These are phyloP conservation scores for Parnassius smintheus DNA, from an alignment of 2,888 invertebrate species.

Conservation along the genomic window DNA sequence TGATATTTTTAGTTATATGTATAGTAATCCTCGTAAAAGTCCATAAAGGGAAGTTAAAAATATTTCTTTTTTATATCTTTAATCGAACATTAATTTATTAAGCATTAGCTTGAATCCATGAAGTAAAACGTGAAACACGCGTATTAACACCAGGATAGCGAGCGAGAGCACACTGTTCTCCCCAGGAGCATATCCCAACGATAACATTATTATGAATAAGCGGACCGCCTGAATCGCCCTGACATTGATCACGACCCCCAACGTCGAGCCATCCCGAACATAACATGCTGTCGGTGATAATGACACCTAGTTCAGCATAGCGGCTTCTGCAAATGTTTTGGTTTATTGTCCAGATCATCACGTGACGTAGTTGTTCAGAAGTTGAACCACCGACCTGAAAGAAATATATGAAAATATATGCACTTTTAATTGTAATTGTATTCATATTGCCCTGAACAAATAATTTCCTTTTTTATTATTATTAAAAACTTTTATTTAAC, in stretches of 20 bases:
- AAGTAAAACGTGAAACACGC: conserved; percentile 40
- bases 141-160: conserved; percentile 44
- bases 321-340: conserved; percentile 40
- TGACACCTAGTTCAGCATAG: conserved; percentile 31
- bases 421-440: too few species aligned
- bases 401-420: conserved; percentile 22
- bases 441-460: too few species aligned
- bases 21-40: too few species aligned
- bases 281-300: conserved; percentile 45
- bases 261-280: conserved; percentile 48
- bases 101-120: conserved; percentile 39
- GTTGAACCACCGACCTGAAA: conserved; percentile 36
- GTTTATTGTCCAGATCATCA: conserved; percentile 45
- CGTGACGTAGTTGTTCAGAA: conserved; percentile 45
- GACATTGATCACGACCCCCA: conserved; percentile 48
- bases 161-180: conserved; percentile 37
- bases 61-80: neutral
- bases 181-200: conserved; percentile 47
- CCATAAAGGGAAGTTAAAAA: too few species aligned
- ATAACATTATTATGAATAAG: conserved; percentile 42
- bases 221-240: conserved; percentile 48
- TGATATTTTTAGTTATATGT: too few species aligned
- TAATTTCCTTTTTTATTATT: too few species aligned
- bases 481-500: too few species aligned
- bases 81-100: conserved; percentile 2